A percentile compares a stretch with the other conserved stretches of the same genome.
Conservation (phyloP, 2,888 invertebrate species). For the Lordiphosa fenestrarum region DNA sequence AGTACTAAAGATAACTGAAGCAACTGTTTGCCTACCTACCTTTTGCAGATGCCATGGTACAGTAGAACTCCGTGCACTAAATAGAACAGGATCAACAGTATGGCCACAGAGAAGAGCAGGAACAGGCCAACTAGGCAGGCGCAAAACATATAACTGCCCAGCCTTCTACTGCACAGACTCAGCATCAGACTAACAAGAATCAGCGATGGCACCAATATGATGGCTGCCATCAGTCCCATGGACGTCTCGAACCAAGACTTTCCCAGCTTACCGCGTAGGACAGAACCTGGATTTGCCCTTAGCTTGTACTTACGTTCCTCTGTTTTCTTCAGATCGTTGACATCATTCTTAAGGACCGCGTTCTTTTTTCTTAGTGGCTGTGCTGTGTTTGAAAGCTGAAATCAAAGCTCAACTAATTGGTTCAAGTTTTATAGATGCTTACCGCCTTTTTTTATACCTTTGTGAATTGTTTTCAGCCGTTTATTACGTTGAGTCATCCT, state of each 20-base stretch:
- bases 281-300: neutral
- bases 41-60: conserved; percentile 14
- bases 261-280: conserved; percentile 5
- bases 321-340: neutral
- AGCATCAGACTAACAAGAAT: conserved; percentile 10
- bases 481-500: neutral
- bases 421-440: neutral
- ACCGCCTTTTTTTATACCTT: conserved; percentile 14
- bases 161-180: neutral
- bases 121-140: neutral
- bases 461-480: neutral
- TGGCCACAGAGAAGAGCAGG: conserved; percentile 1
- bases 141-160: conserved; percentile 8
- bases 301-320: neutral
- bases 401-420: neutral
- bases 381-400: neutral
- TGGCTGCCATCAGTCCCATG: neutral
- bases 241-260: conserved; percentile 1
- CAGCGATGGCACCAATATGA: conserved; percentile 12
- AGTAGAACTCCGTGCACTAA: conserved; percentile 22
- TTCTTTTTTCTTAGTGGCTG: neutral
- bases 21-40: neutral
- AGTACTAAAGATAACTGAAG: neutral
- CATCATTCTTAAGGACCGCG: neutral
- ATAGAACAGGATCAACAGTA: conserved; percentile 12